These are phyloP conservation scores for Synergus itoensis DNA, from an alignment of 2,888 invertebrate genomes.

Conservation along the genomic window DNA sequence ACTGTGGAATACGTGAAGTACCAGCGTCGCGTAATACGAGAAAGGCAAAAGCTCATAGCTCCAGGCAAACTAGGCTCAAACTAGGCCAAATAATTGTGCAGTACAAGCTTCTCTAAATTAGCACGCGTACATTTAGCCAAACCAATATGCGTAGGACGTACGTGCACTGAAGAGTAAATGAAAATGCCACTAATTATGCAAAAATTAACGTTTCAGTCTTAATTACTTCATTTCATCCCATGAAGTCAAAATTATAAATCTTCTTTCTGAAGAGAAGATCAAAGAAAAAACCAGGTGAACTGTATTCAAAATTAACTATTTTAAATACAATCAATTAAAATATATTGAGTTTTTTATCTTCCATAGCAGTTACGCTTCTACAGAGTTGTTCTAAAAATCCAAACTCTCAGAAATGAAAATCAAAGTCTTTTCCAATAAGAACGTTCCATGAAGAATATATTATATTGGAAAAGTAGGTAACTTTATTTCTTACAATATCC, in stretches of 20 bases:
- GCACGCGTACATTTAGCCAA: not conserved
- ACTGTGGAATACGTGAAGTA: conserved; percentile 21
- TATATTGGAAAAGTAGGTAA: not conserved
- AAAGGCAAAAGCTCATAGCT: conserved; percentile 1
- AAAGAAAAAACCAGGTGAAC: too few species aligned
- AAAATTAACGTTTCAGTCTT: not conserved
- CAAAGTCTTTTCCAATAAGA: not conserved
- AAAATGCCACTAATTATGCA: not conserved
- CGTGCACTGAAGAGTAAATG: not conserved
- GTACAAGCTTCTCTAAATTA: conserved; percentile 30
- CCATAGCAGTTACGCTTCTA: too few species aligned
- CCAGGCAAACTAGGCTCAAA: conserved; percentile 31
- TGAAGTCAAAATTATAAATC: not conserved
- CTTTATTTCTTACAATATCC: conserved; percentile 21
- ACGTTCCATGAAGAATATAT: not conserved
- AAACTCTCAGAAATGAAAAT: not conserved
- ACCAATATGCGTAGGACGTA: not conserved
- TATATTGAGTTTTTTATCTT: too few species aligned
- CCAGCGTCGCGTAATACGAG: conserved; percentile 19
- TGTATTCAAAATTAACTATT: too few species aligned
- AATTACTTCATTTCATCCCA: not conserved
- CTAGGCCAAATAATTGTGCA: conserved; percentile 20
- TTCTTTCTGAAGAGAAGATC: not conserved
- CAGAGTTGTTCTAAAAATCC: too few species aligned
- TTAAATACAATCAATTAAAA: too few species aligned